These are phyloP conservation scores for Gadus chalcogrammus DNA, from an alignment of 2,113 vertebrate genomes.

Conservation along the genomic window DNA sequence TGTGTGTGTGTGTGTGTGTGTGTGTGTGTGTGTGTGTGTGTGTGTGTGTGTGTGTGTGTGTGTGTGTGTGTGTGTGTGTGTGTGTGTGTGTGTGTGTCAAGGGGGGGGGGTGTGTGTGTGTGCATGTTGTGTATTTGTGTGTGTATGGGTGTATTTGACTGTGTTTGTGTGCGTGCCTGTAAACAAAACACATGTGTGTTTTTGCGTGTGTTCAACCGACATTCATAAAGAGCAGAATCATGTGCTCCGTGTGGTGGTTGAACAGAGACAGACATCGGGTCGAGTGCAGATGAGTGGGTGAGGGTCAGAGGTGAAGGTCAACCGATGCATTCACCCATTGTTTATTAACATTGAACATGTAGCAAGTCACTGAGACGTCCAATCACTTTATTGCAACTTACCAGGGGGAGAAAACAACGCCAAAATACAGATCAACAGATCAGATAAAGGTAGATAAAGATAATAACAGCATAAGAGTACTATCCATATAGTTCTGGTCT, in stretches of 20 bases:
- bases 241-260: conserved; percentile 18
- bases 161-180: background rate
- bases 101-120: background rate
- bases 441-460: too few relatives aligned
- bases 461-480: too few relatives aligned
- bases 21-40: background rate
- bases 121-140: background rate
- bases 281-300: background rate
- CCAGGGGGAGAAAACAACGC: too few relatives aligned
- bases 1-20: background rate
- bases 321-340: too few relatives aligned
- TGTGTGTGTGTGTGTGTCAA: background rate
- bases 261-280: conserved; percentile 5
- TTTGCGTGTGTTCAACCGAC: background rate
- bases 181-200: background rate
- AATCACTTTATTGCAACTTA: too few relatives aligned
- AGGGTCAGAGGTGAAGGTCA: too few relatives aligned
- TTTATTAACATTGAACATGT: too few relatives aligned
- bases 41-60: background rate
- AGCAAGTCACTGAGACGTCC: too few relatives aligned
- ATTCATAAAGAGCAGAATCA: conserved; percentile 14
- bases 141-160: background rate
- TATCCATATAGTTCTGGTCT: background rate
- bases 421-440: too few relatives aligned
- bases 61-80: background rate